A percentile compares a stretch with the other conserved stretches of the same genome.
These are phyloP conservation scores for Imbricaverruca yamaguchii DNA, from an alignment of 2,888 invertebrate species.

Conservation along the genomic window DNA sequence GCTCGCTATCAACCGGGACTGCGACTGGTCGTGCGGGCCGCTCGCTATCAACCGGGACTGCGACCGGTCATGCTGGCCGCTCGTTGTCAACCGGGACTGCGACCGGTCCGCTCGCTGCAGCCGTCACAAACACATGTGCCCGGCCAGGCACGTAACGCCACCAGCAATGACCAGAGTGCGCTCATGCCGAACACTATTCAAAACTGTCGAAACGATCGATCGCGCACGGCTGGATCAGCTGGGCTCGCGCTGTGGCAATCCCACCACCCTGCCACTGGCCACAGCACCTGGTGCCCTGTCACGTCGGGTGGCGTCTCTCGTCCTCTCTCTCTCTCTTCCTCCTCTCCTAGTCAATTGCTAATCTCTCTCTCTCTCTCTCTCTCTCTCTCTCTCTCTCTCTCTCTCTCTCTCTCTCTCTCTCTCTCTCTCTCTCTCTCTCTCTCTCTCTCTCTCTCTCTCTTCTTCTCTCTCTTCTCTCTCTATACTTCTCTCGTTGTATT, in stretches of 20 bases:
- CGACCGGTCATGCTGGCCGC: no score
- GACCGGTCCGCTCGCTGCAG: not conserved
- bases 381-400: conserved; percentile 8
- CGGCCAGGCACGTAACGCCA: not conserved
- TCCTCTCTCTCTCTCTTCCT: conserved; percentile 11
- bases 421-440: not conserved
- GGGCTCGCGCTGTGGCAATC: not conserved
- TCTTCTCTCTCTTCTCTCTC: conserved; percentile 28
- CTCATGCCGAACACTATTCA: not conserved
- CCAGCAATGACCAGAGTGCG: not conserved
- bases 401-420: conserved; percentile 25
- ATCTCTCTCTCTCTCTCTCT: conserved; percentile 24
- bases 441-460: conserved; percentile 26
- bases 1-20: no score
- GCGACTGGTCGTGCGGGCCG: no score
- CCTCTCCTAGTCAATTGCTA: no score
- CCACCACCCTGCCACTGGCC: no score
- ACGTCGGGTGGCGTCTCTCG: not conserved
- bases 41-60: no score
- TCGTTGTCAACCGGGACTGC: no score
- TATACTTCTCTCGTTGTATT: conserved; percentile 24
- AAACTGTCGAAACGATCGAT: conserved; percentile 31
- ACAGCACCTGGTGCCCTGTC: no score
- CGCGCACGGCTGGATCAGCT: conserved; percentile 20
- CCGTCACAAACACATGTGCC: not conserved